A percentile compares a stretch with the other conserved stretches of the same genome.
These are phyloP conservation scores for Apodemia mormo DNA, from an alignment of 2,888 invertebrate genomes.

Conservation along the genomic window DNA sequence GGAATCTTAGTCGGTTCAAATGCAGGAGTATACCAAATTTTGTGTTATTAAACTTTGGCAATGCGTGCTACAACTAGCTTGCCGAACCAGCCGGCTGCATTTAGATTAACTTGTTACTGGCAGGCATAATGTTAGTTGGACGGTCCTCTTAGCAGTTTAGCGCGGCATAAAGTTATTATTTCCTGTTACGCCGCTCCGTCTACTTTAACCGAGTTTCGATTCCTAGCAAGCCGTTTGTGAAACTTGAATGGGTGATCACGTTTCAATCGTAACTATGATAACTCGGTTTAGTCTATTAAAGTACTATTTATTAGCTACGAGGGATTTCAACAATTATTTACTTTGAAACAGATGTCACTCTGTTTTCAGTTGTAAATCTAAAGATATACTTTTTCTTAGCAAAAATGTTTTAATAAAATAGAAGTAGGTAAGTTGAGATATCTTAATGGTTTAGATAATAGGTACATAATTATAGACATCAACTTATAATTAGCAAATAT, in stretches of 20 bases:
- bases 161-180: slow-evolving; percentile 79
- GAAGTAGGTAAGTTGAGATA: too few relatives aligned
- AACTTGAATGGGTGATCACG: slow-evolving; percentile 77
- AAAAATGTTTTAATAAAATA: too few relatives aligned
- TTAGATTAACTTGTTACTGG: slow-evolving; percentile 81
- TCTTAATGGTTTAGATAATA: too few relatives aligned
- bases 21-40: slow-evolving; percentile 55
- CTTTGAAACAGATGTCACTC: slow-evolving; percentile 25
- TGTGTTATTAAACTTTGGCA: slow-evolving; percentile 72
- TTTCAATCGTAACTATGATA: slow-evolving; percentile 67
- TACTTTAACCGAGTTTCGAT: slow-evolving; percentile 75
- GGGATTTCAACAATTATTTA: slow-evolving; percentile 44
- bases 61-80: slow-evolving; percentile 69
- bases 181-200: slow-evolving; percentile 73
- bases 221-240: slow-evolving; percentile 69
- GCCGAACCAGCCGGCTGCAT: slow-evolving; percentile 72
- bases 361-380: neutral
- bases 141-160: slow-evolving; percentile 71
- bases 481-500: too few relatives aligned
- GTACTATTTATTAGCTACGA: slow-evolving; percentile 57
- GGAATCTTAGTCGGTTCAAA: slow-evolving; percentile 43
- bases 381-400: too few relatives aligned
- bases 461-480: too few relatives aligned
- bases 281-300: slow-evolving; percentile 63
- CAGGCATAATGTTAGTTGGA: slow-evolving; percentile 79